phyloP scores from a whole-genome alignment of 2,113 vertebrate species.

The Cochlearius cochlearius region DNA sequence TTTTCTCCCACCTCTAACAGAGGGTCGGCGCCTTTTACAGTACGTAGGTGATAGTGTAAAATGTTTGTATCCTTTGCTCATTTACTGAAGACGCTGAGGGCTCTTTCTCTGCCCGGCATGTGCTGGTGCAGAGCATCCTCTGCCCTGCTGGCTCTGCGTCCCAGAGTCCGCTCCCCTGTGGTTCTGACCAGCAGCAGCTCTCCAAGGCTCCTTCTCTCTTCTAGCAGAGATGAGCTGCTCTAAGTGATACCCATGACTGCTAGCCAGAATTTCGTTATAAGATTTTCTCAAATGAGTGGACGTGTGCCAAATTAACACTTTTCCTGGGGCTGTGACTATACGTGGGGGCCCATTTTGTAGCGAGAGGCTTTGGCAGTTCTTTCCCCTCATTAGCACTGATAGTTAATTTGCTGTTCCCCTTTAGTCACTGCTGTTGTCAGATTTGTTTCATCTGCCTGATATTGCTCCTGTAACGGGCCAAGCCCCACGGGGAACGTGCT shows the following conservation, averaged over 20 bases:
- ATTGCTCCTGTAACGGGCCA: neutral
- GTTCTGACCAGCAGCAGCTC: neutral
- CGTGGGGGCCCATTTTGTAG: neutral
- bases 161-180: rapidly evolving
- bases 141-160: rapidly evolving
- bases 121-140: neutral
- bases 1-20: neutral
- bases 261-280: neutral
- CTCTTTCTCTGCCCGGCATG: neutral
- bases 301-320: neutral
- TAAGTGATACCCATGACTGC: neutral
- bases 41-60: neutral
- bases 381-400: neutral
- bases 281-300: neutral
- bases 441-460: neutral
- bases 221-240: neutral
- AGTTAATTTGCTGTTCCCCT: neutral
- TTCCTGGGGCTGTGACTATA: neutral
- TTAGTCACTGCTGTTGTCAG: neutral
- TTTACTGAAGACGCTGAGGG: neutral
- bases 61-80: neutral
- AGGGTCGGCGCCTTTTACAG: neutral
- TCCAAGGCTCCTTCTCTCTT: neutral
- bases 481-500: neutral
- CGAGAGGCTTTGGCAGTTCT: neutral